Evolutionary conservation across 92 coral and sea anemone genomes (phyloP).

Genomic region (Paragorgia papillata): DNA sequence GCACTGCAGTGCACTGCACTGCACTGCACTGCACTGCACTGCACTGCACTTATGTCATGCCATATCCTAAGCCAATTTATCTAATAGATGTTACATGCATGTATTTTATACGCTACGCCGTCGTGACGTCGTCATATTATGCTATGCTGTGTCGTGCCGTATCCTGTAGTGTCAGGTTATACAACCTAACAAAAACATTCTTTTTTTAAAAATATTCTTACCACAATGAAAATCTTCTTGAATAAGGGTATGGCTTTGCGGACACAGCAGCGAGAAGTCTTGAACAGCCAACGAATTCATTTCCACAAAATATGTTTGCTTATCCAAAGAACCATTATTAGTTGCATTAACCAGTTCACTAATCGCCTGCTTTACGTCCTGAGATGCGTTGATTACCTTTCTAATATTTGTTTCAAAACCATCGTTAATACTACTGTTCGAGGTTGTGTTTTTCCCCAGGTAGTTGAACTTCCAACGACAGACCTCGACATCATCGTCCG

Average conservation of each 20-base stretch:
- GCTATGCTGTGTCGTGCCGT: too few species aligned
- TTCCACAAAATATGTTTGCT: conserved; percentile 13
- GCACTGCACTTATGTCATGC: too few species aligned
- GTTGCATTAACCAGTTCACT: conserved; percentile 51
- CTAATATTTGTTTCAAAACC: conserved; percentile 48
- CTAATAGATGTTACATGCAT: too few species aligned
- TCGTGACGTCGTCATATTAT: neutral
- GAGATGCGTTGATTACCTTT: conserved; percentile 52
- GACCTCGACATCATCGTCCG: conserved; percentile 21
- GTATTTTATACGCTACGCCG: too few species aligned
- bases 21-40: too few species aligned
- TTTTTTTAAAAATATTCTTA: too few species aligned
- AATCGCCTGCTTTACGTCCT: conserved; percentile 42
- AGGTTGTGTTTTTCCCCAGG: conserved; percentile 55
- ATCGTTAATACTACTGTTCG: conserved; percentile 31
- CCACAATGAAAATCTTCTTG: conserved; percentile 62
- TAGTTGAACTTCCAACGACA: conserved; percentile 51
- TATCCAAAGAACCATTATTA: conserved; percentile 2
- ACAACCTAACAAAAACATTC: too few species aligned
- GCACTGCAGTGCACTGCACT: too few species aligned
- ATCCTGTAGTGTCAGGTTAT: neutral
- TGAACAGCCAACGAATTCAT: conserved; percentile 43
- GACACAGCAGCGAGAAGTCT: conserved; percentile 46
- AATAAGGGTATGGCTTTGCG: conserved; percentile 42
- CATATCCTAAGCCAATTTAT: too few species aligned